Evolutionary conservation across 2,797 vertebrate species (phyloP).

Genomic region (Mycteria americana): DNA sequence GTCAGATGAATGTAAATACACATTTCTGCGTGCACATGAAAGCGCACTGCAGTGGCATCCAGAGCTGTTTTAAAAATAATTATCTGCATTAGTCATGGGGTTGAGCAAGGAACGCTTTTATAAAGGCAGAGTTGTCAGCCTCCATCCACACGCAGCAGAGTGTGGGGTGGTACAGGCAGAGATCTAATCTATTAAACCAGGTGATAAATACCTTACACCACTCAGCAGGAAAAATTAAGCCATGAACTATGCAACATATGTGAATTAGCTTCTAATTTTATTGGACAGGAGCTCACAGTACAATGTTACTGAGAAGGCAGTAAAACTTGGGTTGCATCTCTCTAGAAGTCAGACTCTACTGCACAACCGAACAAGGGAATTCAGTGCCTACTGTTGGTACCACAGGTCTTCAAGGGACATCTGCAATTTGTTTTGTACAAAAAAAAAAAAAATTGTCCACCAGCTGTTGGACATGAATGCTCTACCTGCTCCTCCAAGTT

Average conservation of each 20-base stretch:
- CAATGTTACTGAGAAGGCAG: not conserved
- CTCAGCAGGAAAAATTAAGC: not conserved
- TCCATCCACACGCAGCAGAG: not conserved
- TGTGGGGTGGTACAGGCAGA: constrained; percentile 32
- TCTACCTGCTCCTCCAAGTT: not conserved
- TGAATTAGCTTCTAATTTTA: constrained; percentile 16
- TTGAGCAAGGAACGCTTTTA: constrained; percentile 40
- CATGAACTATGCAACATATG: not conserved
- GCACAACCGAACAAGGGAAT: not conserved
- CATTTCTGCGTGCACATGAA: not conserved
- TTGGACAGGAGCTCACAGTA: not conserved
- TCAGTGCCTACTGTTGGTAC: not conserved
- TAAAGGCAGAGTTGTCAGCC: constrained; percentile 55
- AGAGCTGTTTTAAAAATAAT: constrained; percentile 64
- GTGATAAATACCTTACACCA: not conserved
- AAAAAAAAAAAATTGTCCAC: not conserved
- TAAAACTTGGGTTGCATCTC: not conserved
- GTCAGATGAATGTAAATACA: not conserved
- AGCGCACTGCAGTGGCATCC: not conserved
- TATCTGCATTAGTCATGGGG: constrained; percentile 60
- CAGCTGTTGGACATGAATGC: not conserved
- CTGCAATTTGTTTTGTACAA: not conserved
- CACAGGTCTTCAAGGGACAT: not conserved
- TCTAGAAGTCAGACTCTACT: not conserved
- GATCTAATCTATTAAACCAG: constrained; percentile 1